Conservation (phyloP, 2,888 invertebrate genomes). For the Thelaira solivaga region DNA sequence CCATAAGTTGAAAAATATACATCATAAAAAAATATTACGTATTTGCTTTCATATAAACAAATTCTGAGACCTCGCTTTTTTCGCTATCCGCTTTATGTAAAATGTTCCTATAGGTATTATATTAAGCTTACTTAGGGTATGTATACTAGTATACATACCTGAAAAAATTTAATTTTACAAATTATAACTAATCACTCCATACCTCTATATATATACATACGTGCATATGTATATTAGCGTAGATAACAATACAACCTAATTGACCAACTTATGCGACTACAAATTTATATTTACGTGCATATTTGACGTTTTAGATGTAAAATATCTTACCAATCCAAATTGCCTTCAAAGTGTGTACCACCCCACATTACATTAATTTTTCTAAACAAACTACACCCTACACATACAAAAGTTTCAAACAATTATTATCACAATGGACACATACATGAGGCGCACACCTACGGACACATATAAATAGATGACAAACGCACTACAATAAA, state of each 20-base stretch:
- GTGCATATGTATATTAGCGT: background rate
- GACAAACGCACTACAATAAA: constrained; percentile 30
- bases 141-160: too few species aligned
- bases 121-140: too few species aligned
- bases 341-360: constrained; percentile 23
- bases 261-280: background rate
- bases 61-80: too few species aligned
- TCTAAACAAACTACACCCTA: constrained; percentile 25
- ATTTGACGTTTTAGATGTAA: background rate
- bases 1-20: too few species aligned
- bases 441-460: constrained; percentile 14
- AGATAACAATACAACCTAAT: background rate
- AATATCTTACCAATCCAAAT: constrained; percentile 26
- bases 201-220: background rate
- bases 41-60: too few species aligned
- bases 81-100: too few species aligned
- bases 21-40: too few species aligned
- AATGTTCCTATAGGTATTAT: too few species aligned
- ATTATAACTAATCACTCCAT: too few species aligned
- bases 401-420: constrained; percentile 8
- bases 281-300: background rate
- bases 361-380: too few species aligned
- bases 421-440: constrained; percentile 32
- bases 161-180: too few species aligned
- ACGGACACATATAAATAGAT: background rate